phyloP scores from a whole-genome alignment of 2,797 vertebrate genomes.

The Cryptoprocta ferox region DNA sequence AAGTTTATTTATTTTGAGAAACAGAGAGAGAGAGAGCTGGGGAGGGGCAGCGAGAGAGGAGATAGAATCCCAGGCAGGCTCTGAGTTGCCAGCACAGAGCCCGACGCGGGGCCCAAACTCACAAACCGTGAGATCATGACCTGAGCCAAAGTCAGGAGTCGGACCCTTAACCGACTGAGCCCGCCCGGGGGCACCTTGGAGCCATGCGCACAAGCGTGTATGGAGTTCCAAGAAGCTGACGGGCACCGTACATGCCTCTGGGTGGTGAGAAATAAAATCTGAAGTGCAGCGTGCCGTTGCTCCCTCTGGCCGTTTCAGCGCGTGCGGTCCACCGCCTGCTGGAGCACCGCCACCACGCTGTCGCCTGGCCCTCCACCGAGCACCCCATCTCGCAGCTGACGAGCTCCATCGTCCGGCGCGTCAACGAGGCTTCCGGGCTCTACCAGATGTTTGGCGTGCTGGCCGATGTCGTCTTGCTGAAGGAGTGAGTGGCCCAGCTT shows the following conservation, averaged over 20 bases:
- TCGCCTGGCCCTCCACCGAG: slow-evolving; percentile 89
- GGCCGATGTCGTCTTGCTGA: slow-evolving; percentile 93
- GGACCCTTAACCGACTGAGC: no score
- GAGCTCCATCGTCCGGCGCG: slow-evolving; percentile 92
- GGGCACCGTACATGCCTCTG: fast-evolving
- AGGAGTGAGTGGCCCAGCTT: slow-evolving; percentile 88
- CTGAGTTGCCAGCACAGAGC: no score
- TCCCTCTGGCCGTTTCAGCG: slow-evolving; percentile 83
- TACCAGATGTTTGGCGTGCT: slow-evolving; percentile 98
- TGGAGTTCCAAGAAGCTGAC: neutral
- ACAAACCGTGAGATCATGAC: no score
- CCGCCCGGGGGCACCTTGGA: neutral
- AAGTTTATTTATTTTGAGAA: no score
- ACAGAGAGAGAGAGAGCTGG: no score
- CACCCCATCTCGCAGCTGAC: slow-evolving; percentile 91
- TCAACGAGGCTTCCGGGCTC: slow-evolving; percentile 95
- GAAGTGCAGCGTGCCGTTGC: fast-evolving
- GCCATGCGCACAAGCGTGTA: fast-evolving
- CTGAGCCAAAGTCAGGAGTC: no score
- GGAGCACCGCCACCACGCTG: slow-evolving; percentile 92
- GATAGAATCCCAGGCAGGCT: no score
- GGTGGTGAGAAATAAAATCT: neutral
- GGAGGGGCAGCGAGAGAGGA: no score
- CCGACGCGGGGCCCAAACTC: no score
- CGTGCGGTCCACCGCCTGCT: slow-evolving; percentile 94